Conservation (phyloP, 2,888 invertebrate species). For the Euzetes globulus region DNA sequence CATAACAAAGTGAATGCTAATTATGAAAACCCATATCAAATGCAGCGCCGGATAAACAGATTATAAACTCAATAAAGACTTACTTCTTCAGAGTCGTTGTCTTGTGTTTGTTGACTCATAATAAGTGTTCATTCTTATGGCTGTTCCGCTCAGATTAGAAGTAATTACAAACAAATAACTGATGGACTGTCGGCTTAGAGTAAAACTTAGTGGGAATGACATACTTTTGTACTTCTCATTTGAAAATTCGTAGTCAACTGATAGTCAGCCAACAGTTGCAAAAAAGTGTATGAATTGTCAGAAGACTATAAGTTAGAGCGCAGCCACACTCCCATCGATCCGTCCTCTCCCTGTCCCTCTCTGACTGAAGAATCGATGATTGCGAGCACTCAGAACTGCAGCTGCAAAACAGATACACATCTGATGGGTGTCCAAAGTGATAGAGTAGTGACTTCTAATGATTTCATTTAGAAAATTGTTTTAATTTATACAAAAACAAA, state of each 20-base stretch:
- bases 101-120: constrained; percentile 25
- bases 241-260: background rate
- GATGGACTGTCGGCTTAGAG: background rate
- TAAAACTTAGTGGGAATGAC: background rate
- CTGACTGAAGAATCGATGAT: constrained; percentile 3
- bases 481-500: background rate
- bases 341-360: background rate
- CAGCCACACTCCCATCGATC: constrained; percentile 14
- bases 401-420: background rate
- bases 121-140: background rate
- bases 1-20: background rate
- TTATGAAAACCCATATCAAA: background rate
- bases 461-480: background rate
- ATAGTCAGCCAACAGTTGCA: constrained; percentile 7
- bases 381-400: background rate
- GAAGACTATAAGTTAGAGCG: background rate
- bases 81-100: constrained; percentile 23
- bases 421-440: background rate
- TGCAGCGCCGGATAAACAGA: background rate
- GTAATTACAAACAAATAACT: background rate
- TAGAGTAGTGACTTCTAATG: constrained; percentile 14
- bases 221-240: constrained; percentile 13
- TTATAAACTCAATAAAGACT: background rate
- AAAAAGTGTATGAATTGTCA: background rate
- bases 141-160: background rate